Evolutionary conservation across 1,140 invertebrate genomes (phyloP).

Genomic region (Neuroterus valhalla): DNA sequence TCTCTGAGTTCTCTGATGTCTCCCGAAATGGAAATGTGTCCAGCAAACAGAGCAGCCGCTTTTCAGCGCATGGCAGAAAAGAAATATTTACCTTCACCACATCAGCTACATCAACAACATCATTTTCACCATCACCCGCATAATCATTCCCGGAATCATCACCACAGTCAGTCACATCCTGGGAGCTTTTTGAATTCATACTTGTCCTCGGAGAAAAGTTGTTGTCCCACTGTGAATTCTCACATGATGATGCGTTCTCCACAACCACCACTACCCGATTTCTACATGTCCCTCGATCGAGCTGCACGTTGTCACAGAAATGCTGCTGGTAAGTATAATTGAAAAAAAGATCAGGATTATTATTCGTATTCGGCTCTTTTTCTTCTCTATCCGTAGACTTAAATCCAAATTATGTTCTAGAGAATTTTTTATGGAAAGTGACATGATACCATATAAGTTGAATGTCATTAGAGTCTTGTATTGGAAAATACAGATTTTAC

Average conservation of each 20-base stretch:
- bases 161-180: constrained; percentile 49
- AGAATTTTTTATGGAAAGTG: no score
- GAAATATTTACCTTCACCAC: constrained; percentile 59
- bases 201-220: constrained; percentile 53
- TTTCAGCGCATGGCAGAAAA: constrained; percentile 59
- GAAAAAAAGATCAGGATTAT: neutral
- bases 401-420: no score
- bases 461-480: no score
- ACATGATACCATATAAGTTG: no score
- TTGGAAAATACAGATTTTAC: no score
- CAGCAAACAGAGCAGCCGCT: neutral
- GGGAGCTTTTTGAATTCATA: constrained; percentile 9
- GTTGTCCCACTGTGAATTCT: constrained; percentile 58
- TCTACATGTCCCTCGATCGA: constrained; percentile 79
- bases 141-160: constrained; percentile 47
- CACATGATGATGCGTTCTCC: constrained; percentile 47
- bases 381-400: no score
- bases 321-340: constrained; percentile 80
- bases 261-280: constrained; percentile 38
- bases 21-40: constrained; percentile 47
- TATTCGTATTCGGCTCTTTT: no score
- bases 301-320: constrained; percentile 84
- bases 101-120: constrained; percentile 55
- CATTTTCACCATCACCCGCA: constrained; percentile 63
- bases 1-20: constrained; percentile 55